A percentile compares a stretch with the other conserved stretches of the same genome.
Conservation (phyloP, 2,113 vertebrate species). For the Lycaon pictus region DNA sequence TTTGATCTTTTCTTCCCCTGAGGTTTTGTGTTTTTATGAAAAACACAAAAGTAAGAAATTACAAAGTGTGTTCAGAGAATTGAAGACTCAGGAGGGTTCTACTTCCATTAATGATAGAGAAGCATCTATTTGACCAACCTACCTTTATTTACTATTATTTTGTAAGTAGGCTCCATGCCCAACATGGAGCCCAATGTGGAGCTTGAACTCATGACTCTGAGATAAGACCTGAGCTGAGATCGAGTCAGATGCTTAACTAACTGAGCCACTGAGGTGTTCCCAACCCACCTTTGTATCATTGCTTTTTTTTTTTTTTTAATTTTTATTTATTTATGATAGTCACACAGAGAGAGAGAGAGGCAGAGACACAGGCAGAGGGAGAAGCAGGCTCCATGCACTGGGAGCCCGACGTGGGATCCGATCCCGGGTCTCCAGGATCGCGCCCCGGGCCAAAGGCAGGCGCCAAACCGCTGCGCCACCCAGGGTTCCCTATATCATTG, state of each 20-base stretch:
- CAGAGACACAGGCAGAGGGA: no score
- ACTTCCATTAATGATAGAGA: neutral
- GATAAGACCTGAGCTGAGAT: neutral
- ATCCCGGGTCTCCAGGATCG: no score
- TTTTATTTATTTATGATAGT: no score
- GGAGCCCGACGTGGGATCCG: no score
- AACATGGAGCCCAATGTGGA: neutral
- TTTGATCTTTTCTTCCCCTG: conserved; percentile 25
- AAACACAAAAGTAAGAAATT: conserved; percentile 34
- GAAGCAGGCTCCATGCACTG: no score
- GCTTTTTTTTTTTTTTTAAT: neutral
- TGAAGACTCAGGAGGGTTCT: neutral
- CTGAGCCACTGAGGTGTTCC: neutral
- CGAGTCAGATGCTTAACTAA: neutral
- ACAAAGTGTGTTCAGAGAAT: neutral
- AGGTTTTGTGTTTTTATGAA: neutral
- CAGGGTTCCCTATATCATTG: neutral
- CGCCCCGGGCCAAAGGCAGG: no score
- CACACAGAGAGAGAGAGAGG: no score
- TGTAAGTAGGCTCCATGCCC: neutral
- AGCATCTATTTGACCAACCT: neutral
- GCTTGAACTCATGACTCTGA: neutral
- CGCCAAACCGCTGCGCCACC: no score
- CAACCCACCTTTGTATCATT: neutral
- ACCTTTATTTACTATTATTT: neutral